phyloP scores from a whole-genome alignment of 1,140 invertebrate species.

The Diorhabda carinulata region DNA sequence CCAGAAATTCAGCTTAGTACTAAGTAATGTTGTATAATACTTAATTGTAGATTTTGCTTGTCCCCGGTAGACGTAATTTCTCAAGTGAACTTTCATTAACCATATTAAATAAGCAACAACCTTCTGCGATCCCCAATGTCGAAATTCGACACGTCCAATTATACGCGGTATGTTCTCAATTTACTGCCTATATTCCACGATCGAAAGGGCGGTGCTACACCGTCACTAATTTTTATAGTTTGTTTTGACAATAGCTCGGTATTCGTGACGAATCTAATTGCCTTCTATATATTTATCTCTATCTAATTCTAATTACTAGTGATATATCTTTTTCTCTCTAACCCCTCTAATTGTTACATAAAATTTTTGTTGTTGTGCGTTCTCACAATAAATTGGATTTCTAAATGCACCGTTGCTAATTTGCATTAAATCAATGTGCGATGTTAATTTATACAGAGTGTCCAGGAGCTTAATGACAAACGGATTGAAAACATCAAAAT shows the following conservation, averaged over 20 bases:
- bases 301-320: neutral
- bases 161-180: neutral
- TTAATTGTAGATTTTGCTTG: too few relatives aligned
- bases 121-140: neutral
- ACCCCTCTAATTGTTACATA: neutral
- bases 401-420: neutral
- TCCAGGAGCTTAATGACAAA: too few relatives aligned
- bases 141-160: slow-evolving; percentile 14
- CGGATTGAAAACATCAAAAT: too few relatives aligned
- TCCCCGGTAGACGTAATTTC: too few relatives aligned
- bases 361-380: neutral
- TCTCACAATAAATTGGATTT: slow-evolving; percentile 1
- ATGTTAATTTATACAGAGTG: neutral
- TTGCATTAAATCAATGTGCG: neutral
- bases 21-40: too few relatives aligned
- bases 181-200: slow-evolving; percentile 8
- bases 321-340: neutral
- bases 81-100: too few relatives aligned
- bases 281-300: neutral
- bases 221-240: slow-evolving; percentile 17
- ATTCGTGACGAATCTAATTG: slow-evolving; percentile 12
- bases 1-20: too few relatives aligned
- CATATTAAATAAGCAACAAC: neutral
- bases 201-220: neutral
- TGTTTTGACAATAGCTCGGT: slow-evolving; percentile 10